These are phyloP conservation scores for Nautilus pompilius DNA, from an alignment of 1,140 invertebrate genomes.

Conservation along the genomic window DNA sequence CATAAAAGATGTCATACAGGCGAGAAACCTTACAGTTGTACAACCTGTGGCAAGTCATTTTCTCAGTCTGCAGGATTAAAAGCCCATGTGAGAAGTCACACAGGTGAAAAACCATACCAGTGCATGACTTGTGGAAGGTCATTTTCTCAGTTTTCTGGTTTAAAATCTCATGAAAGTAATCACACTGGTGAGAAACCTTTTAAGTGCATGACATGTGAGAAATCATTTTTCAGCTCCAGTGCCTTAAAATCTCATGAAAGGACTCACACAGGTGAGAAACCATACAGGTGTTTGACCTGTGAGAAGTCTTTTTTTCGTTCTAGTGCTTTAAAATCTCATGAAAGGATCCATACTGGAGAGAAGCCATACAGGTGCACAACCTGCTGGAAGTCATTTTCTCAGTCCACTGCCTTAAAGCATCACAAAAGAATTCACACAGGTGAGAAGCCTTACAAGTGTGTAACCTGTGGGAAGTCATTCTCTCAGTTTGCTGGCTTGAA, in stretches of 20 bases:
- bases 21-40: slow-evolving; percentile 48
- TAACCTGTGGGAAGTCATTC: too few relatives aligned
- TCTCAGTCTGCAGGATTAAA: slow-evolving; percentile 16
- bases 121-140: slow-evolving; percentile 74
- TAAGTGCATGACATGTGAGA: slow-evolving; percentile 12
- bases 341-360: slow-evolving; percentile 63
- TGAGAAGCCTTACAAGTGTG: too few relatives aligned
- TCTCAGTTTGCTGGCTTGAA: too few relatives aligned
- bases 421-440: too few relatives aligned
- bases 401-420: slow-evolving; percentile 88
- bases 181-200: slow-evolving; percentile 24
- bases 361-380: slow-evolving; percentile 50
- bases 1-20: slow-evolving; percentile 52
- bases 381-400: slow-evolving; percentile 71
- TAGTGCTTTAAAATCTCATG: slow-evolving; percentile 65
- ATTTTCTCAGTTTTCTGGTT: slow-evolving; percentile 14
- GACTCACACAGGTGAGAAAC: slow-evolving; percentile 59
- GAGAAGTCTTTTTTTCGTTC: slow-evolving; percentile 50
- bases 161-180: slow-evolving; percentile 17
- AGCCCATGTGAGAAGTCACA: slow-evolving; percentile 20
- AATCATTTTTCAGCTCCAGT: slow-evolving; percentile 69
- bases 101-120: slow-evolving; percentile 76
- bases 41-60: slow-evolving; percentile 46
- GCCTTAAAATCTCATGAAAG: slow-evolving; percentile 76
- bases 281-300: slow-evolving; percentile 49